These are phyloP conservation scores for Pleuronectes platessa DNA, from an alignment of 2,113 vertebrate species.

Conservation along the genomic window DNA sequence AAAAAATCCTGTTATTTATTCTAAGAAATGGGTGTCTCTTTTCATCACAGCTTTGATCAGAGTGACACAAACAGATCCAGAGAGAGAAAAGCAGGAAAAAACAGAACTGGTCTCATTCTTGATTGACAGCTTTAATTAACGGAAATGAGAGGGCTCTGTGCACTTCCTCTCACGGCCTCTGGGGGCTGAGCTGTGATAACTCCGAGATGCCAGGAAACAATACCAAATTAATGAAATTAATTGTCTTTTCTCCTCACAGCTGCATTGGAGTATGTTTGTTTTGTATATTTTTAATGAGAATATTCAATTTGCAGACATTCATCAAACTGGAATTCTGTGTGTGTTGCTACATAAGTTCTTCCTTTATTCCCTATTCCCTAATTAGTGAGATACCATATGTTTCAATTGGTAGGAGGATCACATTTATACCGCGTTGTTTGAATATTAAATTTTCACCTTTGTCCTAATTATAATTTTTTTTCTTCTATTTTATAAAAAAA, in stretches of 20 bases:
- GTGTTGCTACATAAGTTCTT: not conserved
- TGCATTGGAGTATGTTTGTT: slow-evolving; percentile 45
- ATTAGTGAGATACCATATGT: slow-evolving; percentile 37
- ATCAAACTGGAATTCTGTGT: slow-evolving; percentile 37
- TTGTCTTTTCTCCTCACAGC: slow-evolving; percentile 74
- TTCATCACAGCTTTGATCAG: slow-evolving; percentile 77
- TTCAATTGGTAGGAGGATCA: slow-evolving; percentile 30
- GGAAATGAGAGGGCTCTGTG: slow-evolving; percentile 56
- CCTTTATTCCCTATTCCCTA: slow-evolving; percentile 11
- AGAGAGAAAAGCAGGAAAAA: slow-evolving; percentile 64
- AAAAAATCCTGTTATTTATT: slow-evolving; percentile 72
- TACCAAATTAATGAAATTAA: slow-evolving; percentile 64
- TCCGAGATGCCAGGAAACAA: slow-evolving; percentile 70
- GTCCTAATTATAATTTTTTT: too few species aligned
- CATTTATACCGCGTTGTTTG: not conserved
- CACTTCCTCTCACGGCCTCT: slow-evolving; percentile 72
- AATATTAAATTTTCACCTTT: not conserved
- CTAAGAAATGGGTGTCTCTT: slow-evolving; percentile 60
- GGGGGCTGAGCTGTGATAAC: slow-evolving; percentile 60
- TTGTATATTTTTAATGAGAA: slow-evolving; percentile 58
- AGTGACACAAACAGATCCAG: slow-evolving; percentile 72
- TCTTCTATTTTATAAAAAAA: too few species aligned
- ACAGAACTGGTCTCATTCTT: slow-evolving; percentile 41
- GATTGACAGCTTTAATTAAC: slow-evolving; percentile 83
- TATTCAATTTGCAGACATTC: slow-evolving; percentile 32